Conservation (phyloP, 2,888 invertebrate genomes). For the Pristionchus exspectatus region DNA sequence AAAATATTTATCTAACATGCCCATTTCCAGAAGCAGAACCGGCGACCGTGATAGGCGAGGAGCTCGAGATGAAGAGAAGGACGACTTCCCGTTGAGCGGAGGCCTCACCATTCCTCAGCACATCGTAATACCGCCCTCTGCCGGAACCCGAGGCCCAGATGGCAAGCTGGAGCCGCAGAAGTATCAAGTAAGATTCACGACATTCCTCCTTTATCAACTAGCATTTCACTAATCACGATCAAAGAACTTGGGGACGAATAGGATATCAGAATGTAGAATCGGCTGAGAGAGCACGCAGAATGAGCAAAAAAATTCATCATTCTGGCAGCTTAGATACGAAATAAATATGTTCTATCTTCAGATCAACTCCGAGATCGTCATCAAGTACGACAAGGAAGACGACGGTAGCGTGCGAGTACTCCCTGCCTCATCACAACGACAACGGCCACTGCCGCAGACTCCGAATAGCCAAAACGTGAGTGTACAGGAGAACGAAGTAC, state of each 20-base stretch:
- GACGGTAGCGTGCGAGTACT: slow-evolving; percentile 45
- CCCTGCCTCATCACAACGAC: not conserved
- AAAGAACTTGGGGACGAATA: too few relatives aligned
- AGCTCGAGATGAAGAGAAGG: slow-evolving; percentile 51
- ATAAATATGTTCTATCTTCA: slow-evolving; percentile 62
- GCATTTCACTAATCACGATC: too few relatives aligned
- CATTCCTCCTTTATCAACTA: too few relatives aligned
- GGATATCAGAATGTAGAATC: too few relatives aligned
- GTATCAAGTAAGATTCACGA: slow-evolving; percentile 55
- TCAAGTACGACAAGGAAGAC: slow-evolving; percentile 74
- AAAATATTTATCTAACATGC: not conserved
- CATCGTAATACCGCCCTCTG: slow-evolving; percentile 76
- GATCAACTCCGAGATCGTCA: slow-evolving; percentile 78
- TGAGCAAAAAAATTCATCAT: not conserved
- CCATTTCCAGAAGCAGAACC: slow-evolving; percentile 23
- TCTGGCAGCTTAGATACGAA: not conserved
- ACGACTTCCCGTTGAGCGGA: slow-evolving; percentile 31
- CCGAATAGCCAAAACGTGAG: not conserved
- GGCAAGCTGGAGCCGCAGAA: slow-evolving; percentile 71
- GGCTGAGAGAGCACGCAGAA: not conserved
- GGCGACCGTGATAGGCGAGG: slow-evolving; percentile 50
- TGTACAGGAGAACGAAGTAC: too few relatives aligned
- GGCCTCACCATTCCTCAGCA: slow-evolving; percentile 76
- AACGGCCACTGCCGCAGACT: not conserved
- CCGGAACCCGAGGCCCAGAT: slow-evolving; percentile 68